phyloP scores from a whole-genome alignment of 2,797 vertebrate genomes.

The Melopsittacus undulatus region DNA sequence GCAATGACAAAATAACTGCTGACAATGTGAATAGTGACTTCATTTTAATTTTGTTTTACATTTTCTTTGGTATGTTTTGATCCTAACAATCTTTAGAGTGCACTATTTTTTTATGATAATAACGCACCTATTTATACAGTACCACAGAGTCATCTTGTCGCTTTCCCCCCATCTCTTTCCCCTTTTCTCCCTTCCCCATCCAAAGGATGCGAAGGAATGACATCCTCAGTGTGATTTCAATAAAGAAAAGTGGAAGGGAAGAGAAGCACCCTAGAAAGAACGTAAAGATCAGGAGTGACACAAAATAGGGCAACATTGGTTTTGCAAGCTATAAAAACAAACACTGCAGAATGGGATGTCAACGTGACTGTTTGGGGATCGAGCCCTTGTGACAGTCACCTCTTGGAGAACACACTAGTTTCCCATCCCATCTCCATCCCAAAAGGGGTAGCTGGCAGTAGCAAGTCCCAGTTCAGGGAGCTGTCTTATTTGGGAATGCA shows the following conservation, averaged over 20 bases:
- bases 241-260: neutral
- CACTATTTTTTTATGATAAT: slow-evolving; percentile 45
- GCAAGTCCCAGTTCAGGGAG: neutral
- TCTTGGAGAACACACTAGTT: neutral
- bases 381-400: neutral
- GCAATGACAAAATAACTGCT: slow-evolving; percentile 74
- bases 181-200: neutral
- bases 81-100: slow-evolving; percentile 47
- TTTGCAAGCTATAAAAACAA: neutral
- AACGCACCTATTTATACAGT: slow-evolving; percentile 60
- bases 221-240: neutral
- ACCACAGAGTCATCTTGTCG: neutral
- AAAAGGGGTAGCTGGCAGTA: neutral
- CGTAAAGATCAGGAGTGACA: neutral
- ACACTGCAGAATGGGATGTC: neutral
- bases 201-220: neutral
- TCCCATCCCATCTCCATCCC: neutral
- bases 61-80: slow-evolving; percentile 64
- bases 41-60: slow-evolving; percentile 74
- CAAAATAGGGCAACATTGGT: neutral
- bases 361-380: neutral
- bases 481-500: neutral
- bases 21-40: slow-evolving; percentile 65
- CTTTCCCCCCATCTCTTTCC: neutral
- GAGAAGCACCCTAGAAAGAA: neutral